Evolutionary conservation across 2,113 vertebrate species (phyloP).

Genomic region (Chascanopsetta lugubris): DNA sequence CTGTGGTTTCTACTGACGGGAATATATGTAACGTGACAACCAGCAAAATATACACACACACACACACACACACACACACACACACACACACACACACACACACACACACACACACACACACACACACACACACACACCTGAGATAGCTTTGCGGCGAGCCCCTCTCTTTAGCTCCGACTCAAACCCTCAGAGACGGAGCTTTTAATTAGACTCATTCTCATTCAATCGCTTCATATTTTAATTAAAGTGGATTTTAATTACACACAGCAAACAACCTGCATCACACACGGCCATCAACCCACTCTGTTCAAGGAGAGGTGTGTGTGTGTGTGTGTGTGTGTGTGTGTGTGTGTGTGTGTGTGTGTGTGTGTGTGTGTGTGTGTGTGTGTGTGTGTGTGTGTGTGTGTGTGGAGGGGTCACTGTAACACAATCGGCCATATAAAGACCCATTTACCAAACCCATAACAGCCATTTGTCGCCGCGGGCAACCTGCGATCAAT

Average conservation of each 20-base stretch:
- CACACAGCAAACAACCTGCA: too few species aligned
- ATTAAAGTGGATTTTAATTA: neutral
- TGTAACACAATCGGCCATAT: constrained; percentile 28
- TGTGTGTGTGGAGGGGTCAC: constrained; percentile 10
- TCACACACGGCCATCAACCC: neutral
- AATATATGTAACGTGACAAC: too few species aligned
- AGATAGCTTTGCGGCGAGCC: neutral
- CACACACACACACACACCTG: constrained; percentile 17
- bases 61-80: too few species aligned
- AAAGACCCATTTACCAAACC: constrained; percentile 30
- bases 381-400: constrained; percentile 2
- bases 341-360: too few species aligned
- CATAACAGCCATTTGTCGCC: constrained; percentile 28
- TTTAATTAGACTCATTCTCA: neutral
- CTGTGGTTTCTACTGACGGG: too few species aligned
- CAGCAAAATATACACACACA: constrained; percentile 7
- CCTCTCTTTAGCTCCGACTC: neutral
- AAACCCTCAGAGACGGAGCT: neutral
- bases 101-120: too few species aligned
- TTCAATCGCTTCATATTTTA: neutral
- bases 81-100: too few species aligned
- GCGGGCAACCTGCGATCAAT: constrained; percentile 46
- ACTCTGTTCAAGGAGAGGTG: neutral
- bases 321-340: too few species aligned
- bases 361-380: neutral